These are phyloP conservation scores for Phaethon lepturus DNA, from an alignment of 2,113 vertebrate genomes.

Conservation along the genomic window DNA sequence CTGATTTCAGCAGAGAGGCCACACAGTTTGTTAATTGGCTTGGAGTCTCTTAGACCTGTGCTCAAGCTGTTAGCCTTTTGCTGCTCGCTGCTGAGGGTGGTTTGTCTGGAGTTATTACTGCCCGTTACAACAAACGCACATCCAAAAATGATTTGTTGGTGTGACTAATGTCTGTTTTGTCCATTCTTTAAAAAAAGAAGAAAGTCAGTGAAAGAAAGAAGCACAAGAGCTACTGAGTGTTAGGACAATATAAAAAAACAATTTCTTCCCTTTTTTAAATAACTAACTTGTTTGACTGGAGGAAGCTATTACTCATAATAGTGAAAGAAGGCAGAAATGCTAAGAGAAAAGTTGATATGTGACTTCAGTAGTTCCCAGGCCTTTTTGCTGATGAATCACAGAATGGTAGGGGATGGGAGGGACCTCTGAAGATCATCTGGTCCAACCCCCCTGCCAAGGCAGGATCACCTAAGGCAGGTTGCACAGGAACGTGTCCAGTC, in stretches of 20 bases:
- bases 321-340: background rate
- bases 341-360: background rate
- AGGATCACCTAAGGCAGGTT: no score
- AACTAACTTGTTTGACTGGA: background rate
- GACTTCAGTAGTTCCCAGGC: background rate
- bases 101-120: constrained; percentile 23
- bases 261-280: background rate
- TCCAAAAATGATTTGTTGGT: background rate
- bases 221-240: background rate
- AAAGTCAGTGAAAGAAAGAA: background rate
- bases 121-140: background rate
- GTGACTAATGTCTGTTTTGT: background rate
- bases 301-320: background rate
- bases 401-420: no score
- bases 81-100: background rate
- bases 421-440: no score
- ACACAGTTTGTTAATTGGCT: background rate
- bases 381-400: background rate
- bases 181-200: background rate
- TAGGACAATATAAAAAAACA: background rate
- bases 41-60: background rate
- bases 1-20: background rate
- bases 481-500: no score
- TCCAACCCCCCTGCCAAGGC: no score
- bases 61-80: background rate